Conservation (phyloP, 2,797 vertebrate species). For the Darevskia mixta region DNA sequence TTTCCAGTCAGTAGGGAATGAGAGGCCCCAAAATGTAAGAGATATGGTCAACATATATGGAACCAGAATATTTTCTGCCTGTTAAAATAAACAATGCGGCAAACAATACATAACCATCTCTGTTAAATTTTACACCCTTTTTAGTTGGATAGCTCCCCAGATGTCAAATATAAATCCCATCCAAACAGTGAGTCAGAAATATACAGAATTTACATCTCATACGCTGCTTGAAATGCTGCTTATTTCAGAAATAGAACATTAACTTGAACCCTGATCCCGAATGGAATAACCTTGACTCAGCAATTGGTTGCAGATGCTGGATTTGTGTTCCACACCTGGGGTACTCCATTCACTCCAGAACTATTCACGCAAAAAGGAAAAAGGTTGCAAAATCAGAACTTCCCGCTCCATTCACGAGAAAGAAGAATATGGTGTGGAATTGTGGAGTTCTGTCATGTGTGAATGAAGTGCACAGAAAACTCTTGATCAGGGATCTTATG, state of each 20-base stretch:
- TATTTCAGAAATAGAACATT: slow-evolving; percentile 35
- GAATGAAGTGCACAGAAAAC: neutral
- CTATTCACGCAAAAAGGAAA: neutral
- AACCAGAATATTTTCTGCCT: neutral
- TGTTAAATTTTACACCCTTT: slow-evolving; percentile 34
- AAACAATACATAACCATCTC: slow-evolving; percentile 4
- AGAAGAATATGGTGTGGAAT: neutral
- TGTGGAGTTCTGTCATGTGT: neutral
- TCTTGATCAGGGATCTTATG: neutral
- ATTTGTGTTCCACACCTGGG: neutral
- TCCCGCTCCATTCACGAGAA: neutral
- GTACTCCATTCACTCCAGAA: neutral
- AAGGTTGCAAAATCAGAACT: neutral
- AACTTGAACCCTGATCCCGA: slow-evolving; percentile 20
- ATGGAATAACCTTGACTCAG: neutral
- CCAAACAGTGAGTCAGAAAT: slow-evolving; percentile 38
- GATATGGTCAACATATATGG: slow-evolving; percentile 8
- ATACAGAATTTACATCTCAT: slow-evolving; percentile 26
- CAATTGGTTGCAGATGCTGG: slow-evolving; percentile 15
- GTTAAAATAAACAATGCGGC: slow-evolving; percentile 17
- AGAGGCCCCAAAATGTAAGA: slow-evolving; percentile 5
- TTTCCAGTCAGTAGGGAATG: slow-evolving; percentile 15
- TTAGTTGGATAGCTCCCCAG: slow-evolving; percentile 35
- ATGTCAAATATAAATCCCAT: slow-evolving; percentile 27
- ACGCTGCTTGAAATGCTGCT: slow-evolving; percentile 16